Base-by-base conservation (phyloP, 2,113 vertebrate species). In the Lophura nycthemera region DNA sequence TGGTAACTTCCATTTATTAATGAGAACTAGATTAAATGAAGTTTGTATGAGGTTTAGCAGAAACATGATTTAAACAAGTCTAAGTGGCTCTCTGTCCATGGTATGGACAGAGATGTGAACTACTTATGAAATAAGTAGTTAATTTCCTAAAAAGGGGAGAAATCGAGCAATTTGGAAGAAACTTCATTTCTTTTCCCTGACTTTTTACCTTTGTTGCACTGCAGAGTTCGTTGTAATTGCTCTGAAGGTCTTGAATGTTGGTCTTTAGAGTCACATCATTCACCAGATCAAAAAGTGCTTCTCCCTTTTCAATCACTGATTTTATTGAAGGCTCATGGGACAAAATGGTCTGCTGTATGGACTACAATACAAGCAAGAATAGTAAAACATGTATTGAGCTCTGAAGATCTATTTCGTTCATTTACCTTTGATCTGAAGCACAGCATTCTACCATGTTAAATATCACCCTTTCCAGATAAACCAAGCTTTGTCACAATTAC, bases 301-400 rank as follows among this genome's bases (percentile, higher is more conserved):
- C 98, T 6, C 99, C 99, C 86, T 99, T 99, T 97, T 99, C 99
- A 79, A 96, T 91, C 84, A 99, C 98, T 2, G 98, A 99, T 86
- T 97, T 98, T 89, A 99, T 87, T 10, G 98, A 98, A 11, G 98
- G 98, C 40, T 99, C 98, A 10, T 98, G 98, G 45, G 99, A 99
- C 90, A 99, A 97, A 91, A 99, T 96, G 43, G 96, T 98, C 97
- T 99, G 99, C 40, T 99, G 97, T 45, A 99, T 95, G 59, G 98
- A 98, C 99, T 99, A 92, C n/a, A 73, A 94, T 21, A 75, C 18
- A 96, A 91, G 74, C 47, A 78, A 90, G 20, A 93, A 81, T 42
- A 67, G 79, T 56, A 73, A 65, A 25, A 40, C 1, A 70, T 22
- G 8, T 61, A 45, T 3, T 30, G 8, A 88, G 78, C 43, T 60